phyloP scores from a whole-genome alignment of 30 jellyfish, hydroid and myxozoan species.

The Cassiopea xamachana region DNA sequence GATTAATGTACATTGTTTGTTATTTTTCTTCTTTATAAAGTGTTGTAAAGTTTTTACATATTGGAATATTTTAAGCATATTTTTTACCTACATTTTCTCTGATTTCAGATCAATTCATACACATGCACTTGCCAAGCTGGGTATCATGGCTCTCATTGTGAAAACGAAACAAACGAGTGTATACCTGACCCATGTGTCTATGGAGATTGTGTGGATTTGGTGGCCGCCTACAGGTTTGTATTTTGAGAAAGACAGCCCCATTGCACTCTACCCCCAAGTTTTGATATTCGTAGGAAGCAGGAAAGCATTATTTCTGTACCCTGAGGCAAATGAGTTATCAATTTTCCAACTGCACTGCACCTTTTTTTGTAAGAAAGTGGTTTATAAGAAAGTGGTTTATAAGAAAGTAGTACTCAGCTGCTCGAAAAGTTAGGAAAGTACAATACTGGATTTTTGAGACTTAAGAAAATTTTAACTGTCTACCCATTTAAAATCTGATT shows the following conservation, averaged over 20 bases:
- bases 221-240: conserved; percentile 76
- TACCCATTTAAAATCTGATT: too few relatives aligned
- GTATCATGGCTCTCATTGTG: conserved; percentile 76
- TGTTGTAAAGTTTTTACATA: neutral
- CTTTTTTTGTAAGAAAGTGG: too few relatives aligned
- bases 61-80: neutral
- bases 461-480: too few relatives aligned
- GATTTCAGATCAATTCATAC: conserved; percentile 37
- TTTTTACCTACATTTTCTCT: neutral
- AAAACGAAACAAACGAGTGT: conserved; percentile 85
- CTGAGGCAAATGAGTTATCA: too few relatives aligned
- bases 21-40: too few relatives aligned
- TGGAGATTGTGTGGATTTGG: conserved; percentile 82
- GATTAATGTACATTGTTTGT: too few relatives aligned
- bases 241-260: neutral
- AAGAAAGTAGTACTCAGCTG: too few relatives aligned
- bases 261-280: neutral
- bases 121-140: conserved; percentile 82
- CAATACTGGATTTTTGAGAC: too few relatives aligned
- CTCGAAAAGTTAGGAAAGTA: too few relatives aligned
- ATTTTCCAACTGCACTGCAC: too few relatives aligned
- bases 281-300: neutral
- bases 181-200: conserved; percentile 71
- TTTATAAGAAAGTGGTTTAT: too few relatives aligned
- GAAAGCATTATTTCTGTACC: neutral